Conservation (phyloP, 2,113 vertebrate species). For the Pitta sordida region DNA sequence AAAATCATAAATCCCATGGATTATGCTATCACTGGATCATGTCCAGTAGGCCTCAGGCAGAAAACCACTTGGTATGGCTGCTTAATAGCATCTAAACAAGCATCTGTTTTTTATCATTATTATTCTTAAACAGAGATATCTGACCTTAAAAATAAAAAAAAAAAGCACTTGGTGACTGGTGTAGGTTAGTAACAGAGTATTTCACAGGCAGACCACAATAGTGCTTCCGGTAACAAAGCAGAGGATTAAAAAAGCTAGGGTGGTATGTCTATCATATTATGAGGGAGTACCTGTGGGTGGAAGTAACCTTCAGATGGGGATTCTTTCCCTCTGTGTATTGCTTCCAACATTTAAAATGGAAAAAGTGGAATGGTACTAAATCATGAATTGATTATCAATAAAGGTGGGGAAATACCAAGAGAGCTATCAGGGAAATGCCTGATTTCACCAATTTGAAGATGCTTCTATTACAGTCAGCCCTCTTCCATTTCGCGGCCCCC, state of each 20-base stretch:
- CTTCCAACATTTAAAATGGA: not conserved
- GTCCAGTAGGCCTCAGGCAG: slow-evolving; percentile 56
- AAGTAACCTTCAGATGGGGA: not conserved
- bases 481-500: too few relatives aligned
- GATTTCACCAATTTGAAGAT: not conserved
- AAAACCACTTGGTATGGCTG: slow-evolving; percentile 62
- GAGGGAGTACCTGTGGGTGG: not conserved
- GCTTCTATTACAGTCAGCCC: too few relatives aligned
- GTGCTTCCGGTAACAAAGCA: not conserved
- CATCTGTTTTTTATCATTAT: slow-evolving; percentile 19
- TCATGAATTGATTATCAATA: not conserved
- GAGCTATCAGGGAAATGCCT: not conserved
- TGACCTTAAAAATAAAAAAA: not conserved
- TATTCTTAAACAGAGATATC: not conserved
- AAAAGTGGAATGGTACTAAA: not conserved
- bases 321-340: not conserved
- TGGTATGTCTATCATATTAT: rapidly evolving
- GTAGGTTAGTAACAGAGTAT: not conserved
- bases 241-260: not conserved
- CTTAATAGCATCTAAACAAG: slow-evolving; percentile 62
- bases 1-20: slow-evolving; percentile 63
- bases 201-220: not conserved
- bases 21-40: slow-evolving; percentile 68
- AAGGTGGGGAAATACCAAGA: not conserved
- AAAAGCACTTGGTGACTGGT: not conserved